These are phyloP conservation scores for Cinclus cinclus DNA, from an alignment of 2,113 vertebrate genomes.

Conservation along the genomic window DNA sequence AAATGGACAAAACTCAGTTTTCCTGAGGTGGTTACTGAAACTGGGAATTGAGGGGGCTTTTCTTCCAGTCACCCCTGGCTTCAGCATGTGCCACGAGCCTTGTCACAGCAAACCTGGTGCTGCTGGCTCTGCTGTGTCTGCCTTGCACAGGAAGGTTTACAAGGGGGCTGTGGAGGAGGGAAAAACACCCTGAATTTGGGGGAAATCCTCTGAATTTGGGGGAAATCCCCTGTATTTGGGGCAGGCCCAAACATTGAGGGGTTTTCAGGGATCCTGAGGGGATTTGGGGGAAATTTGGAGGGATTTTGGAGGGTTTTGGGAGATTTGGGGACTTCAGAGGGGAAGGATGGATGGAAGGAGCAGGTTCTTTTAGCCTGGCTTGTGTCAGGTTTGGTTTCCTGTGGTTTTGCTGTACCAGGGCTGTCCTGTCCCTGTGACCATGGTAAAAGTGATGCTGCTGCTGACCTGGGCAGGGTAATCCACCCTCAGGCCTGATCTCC, in stretches of 20 bases:
- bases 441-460: not conserved
- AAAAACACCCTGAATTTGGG: not conserved
- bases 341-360: not conserved
- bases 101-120: not conserved
- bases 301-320: not conserved
- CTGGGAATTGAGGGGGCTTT: not conserved
- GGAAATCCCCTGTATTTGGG: not conserved
- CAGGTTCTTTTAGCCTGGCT: not conserved
- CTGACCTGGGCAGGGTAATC: not conserved
- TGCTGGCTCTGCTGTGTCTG: not conserved
- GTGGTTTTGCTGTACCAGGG: not conserved
- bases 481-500: not conserved
- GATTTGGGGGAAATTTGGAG: not conserved
- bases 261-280: rapidly evolving
- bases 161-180: not conserved
- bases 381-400: not conserved
- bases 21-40: not conserved
- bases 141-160: not conserved
- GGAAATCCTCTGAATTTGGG: not conserved
- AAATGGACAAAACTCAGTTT: not conserved
- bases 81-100: rapidly evolving
- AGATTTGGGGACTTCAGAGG: not conserved
- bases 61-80: not conserved
- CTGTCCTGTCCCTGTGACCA: rapidly evolving
- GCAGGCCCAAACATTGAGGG: not conserved